Evolutionary conservation across 1,140 invertebrate genomes (phyloP), one percentile per base, ranked within the genome.

Genomic region (Brachionus rotundiformis): DNA sequence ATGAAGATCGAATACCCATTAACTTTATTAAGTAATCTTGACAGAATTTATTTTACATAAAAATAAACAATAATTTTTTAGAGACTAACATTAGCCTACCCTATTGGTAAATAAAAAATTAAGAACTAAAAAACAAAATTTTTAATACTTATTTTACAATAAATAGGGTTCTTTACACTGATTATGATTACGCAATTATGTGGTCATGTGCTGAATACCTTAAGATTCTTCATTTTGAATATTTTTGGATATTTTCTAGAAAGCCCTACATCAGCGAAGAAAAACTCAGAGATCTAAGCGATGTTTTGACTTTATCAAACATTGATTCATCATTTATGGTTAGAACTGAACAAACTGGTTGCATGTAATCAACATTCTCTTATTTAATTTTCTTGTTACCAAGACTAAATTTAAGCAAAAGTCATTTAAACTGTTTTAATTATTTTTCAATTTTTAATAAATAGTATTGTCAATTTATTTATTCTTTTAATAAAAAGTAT

Each of bases 171-270:
- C 19, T 79, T 2, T 79, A 79, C 47, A 63, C 76, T 6, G 76
- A 79, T 39, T 63, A 54, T 27, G 76, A 79, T 19, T 36, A 79
- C 13, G 76, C 76, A 11, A 33, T 79, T 10, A 29, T 79, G 16
- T 79, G 76, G 76, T 79, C 76, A n/a, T 79, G 76, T 63, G 59
- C 19, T 25, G 76, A 79, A 41, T 79, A 79, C n/a, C 47, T 79
- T 3, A 79, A 79, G 23, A 54, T 79, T 33, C 36, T 79, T 19
- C 76, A 79, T 39, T 79, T 79, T 13, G 76, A 79, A 63, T 79
- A 79, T 63, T 79, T 41, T 59, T 79, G 76, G 76, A 23, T 79
- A 63, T 79, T 79, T 23, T 16, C 47, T 1, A 2, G 76, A 10
- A 79, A 79, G 13, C 76, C 76, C 10, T 79, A 79, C 16, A 59